Base-by-base conservation (phyloP, 2,797 vertebrate species). In the Sphenopsis melanotis region DNA sequence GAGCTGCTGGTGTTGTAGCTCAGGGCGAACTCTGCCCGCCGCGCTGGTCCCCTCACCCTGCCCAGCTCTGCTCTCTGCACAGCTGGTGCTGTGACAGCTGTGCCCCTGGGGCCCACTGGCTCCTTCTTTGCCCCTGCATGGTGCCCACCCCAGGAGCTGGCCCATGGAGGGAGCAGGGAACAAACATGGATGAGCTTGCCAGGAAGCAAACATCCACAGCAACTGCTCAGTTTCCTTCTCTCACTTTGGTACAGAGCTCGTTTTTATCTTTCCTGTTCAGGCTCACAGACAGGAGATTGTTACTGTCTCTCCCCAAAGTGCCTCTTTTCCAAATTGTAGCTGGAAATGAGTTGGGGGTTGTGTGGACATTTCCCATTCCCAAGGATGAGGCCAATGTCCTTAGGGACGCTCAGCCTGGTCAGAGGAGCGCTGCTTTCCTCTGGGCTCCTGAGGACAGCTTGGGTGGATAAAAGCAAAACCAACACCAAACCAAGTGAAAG, bases 341-440 rank as follows among this genome's bases (percentile, higher is more conserved):
- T n/a, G 57, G 29, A 42, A 41, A 13, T 9, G 15, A 34, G 21
- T 2, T 11, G 10, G 10, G 37, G 29, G 1, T 42, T 63, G 30
- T 27, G 44, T 15, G 26, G 37, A 2, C 15, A 6, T 64, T 34
- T 72, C 34, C 36, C 4, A 2, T 10, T 46, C 39, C 57, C 1
- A 1, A 17, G 41, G 29, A 27, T 2, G 12, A 13, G 27, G 36
- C 6, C 11, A 2, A 2, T 8, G 34, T 53, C 63, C 39, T 7
- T 2, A 15, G 41, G 47, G 47, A 36, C 37, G 15, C 27, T 24
- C 3, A 4, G 29, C n/a, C 37, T 3, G 10, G 14, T 18, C 7
- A 3, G 26, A 37, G 60, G 49, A 79, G 27, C 32, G 2, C 41
- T 24, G 50, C 55, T 60, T 0, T 0, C 4, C 0, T 0, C 26